phyloP scores from a whole-genome alignment of 2,797 vertebrate species.

The Hoplostethus mediterraneus region DNA sequence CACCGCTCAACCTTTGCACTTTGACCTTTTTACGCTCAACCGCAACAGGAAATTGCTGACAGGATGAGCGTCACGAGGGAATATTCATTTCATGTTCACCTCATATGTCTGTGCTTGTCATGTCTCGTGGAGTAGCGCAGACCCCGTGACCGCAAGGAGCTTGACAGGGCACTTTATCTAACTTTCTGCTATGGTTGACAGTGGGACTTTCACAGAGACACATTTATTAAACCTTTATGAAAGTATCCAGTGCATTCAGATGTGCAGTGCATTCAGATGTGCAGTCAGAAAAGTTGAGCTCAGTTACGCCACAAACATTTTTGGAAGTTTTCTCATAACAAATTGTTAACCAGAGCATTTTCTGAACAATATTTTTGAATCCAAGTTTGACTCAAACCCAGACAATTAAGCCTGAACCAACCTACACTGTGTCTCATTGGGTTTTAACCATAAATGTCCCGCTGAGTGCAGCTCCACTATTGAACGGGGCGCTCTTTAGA shows the following conservation, averaged over 20 bases:
- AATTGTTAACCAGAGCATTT: too few species aligned
- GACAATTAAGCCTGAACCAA: not conserved
- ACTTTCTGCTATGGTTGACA: not conserved
- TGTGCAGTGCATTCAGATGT: not conserved
- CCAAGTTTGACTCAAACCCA: not conserved
- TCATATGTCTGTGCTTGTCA: conserved; percentile 45
- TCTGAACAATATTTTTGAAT: not conserved
- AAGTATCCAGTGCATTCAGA: conserved; percentile 2
- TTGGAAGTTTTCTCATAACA: too few species aligned
- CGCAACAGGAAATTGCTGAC: conserved; percentile 16
- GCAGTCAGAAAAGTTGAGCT: not conserved
- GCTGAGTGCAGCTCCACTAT: too few species aligned
- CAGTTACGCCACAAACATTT: too few species aligned
- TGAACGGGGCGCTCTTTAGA: too few species aligned
- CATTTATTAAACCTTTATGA: not conserved
- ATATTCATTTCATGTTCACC: conserved; percentile 45
- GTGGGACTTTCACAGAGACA: not conserved
- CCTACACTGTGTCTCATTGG: not conserved
- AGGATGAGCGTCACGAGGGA: conserved; percentile 20
- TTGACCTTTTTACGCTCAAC: conserved; percentile 2
- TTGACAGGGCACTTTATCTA: not conserved
- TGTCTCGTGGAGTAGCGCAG: not conserved
- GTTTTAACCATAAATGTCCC: not conserved
- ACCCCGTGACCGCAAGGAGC: conserved; percentile 1
- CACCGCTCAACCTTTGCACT: conserved; percentile 35